Evolutionary conservation across 1,140 invertebrate species (phyloP).

Genomic region (Venturia canescens): DNA sequence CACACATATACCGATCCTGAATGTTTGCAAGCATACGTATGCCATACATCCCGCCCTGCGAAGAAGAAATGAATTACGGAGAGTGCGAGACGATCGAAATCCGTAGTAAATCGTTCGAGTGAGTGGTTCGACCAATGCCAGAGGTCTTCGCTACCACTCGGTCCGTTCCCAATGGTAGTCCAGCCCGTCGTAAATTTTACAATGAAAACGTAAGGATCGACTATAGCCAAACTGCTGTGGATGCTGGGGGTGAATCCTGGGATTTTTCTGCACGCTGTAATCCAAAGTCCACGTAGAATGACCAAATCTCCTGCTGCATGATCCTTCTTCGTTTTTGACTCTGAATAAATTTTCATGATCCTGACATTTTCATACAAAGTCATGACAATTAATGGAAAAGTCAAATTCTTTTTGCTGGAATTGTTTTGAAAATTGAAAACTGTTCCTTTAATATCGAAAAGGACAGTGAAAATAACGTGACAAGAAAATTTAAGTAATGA

Average conservation of each 20-base stretch:
- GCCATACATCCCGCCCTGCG: conserved; percentile 17
- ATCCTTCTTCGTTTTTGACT: neutral
- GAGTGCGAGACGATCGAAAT: neutral
- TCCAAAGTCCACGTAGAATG: neutral
- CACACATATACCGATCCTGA: neutral
- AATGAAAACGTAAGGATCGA: conserved; percentile 11
- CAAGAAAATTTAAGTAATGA: too few species aligned
- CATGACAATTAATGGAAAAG: neutral
- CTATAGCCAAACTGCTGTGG: neutral
- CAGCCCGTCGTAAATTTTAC: conserved; percentile 8
- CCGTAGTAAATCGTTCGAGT: conserved; percentile 30
- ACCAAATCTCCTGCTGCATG: neutral
- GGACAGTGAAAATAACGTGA: neutral
- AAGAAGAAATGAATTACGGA: conserved; percentile 39
- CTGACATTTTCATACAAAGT: neutral
- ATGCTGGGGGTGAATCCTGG: neutral
- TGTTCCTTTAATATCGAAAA: neutral
- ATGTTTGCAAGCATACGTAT: conserved; percentile 17
- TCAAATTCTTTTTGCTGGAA: too few species aligned
- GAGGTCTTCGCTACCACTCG: neutral
- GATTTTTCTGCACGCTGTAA: neutral
- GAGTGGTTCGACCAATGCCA: neutral
- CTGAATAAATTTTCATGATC: neutral
- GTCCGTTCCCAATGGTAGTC: neutral
- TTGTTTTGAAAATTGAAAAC: neutral